Evolutionary conservation across 2,113 vertebrate species (phyloP), one percentile per base, ranked within the genome.

Genomic region (Gopherus flavomarginatus): DNA sequence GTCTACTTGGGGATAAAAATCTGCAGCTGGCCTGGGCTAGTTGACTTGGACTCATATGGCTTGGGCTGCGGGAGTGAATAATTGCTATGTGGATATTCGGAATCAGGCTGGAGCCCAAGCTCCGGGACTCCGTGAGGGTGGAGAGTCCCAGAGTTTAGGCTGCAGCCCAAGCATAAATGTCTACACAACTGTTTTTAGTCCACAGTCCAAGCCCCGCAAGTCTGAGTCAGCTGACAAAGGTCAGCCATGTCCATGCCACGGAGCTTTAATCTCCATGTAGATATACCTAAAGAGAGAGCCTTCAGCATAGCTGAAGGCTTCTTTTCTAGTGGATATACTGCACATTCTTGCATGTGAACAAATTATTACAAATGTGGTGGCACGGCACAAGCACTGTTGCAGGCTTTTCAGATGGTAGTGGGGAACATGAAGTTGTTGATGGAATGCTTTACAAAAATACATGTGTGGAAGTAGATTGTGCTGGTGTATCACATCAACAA

Each of bases 401-500:
- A n/a, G 4, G 2, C 86, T 35, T 90, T 95, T 86, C 6, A 56
- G 42, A 12, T 42, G 38, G n/a, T 26, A 56, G 11, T 10, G 13
- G 29, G 2, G 2, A 50, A 13, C 65, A 35, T 90, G 84, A 1
- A 81, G 6, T 26, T 35, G 10, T n/a, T 50, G 83, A 0, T 54
- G 89, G 91, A 88, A 85, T 11, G 4, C 4, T 22, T 42, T 47
- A 13, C 19, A 35, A 65, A 90, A 19, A 69, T 47, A 24, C 8
- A 42, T 13, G 49, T 0, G 0, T 9, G 22, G 47, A 93, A 81
- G 75, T 22, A 11, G n/a, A 26, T 42, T 53, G 35, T 11, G 5
- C 26, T 11, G 52, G 57, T 87, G 10, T 42, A 54, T 90, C 85
- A 3, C 11, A 8, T 2, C 59, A 53, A 77, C 31, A 78, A 38